Base-by-base conservation (phyloP, 2,888 invertebrate species). In the Calliopum simillimum region DNA sequence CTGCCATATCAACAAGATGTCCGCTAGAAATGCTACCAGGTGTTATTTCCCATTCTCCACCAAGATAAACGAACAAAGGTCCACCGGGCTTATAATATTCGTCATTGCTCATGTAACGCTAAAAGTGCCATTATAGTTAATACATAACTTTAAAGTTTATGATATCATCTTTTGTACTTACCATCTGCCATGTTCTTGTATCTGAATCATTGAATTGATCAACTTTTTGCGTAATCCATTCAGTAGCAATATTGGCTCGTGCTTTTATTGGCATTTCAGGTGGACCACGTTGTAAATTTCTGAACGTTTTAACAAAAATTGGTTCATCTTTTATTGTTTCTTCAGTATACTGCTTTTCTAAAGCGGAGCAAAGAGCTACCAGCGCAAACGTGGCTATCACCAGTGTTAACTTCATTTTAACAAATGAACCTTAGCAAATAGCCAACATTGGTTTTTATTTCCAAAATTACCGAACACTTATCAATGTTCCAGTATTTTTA, bases 1-100 rank as follows among this genome's bases (percentile, higher is more conserved):
- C 74, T 0, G 91, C 92, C 79, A 92, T 82, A 65, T 91, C 89
- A 69, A 88, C 86, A 77, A 92, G 90, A 68, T 91, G 87, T 0
- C 94, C 94, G 0, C 76, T 80, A 33, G 78, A 79, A 76, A 92
- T 82, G 88, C 89, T 91, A 12, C 87, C 87, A 0, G 88, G 81
- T 6, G 85, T 82, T 72, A 93, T 92, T 3, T 84, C 82, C 88
- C 93, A 94, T 85, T 95, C 94, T 12, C 84, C 84, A 0, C 94
- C 94, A 66, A 95, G 85, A 80, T 88, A 88, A 55, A 92, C 89
- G 61, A 92, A 88, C 6, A 92, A 88, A 0, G 92, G 91, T 8
- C 88, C 88, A 6, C 88, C 89, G 1, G 83, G 78, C 4, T 77
- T 73, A 43, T 80, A 84, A 53, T 87, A 86, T 58, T 87, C 85